Evolutionary conservation across 1,140 invertebrate genomes (phyloP), one percentile per base, ranked within the genome.

Genomic region (Monochamus saltuarius): DNA sequence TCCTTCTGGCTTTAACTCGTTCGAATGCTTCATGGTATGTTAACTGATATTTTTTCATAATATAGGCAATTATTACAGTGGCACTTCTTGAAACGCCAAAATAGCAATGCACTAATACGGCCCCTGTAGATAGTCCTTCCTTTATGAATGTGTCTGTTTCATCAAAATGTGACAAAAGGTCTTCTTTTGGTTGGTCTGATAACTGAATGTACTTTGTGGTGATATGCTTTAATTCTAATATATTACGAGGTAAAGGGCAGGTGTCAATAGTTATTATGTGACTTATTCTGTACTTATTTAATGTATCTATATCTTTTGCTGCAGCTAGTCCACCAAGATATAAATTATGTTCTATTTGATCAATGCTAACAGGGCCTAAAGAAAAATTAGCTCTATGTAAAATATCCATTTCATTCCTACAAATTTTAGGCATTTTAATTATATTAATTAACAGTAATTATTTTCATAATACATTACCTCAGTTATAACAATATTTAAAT

Each of bases 41-140:
- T 54, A 92, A 78, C 3, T 83, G 73, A 71, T 89, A 84, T 65
- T 91, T 91, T 69, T 91, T 87, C 91, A 95, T 94, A 7, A 92
- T 75, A 71, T 89, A 94, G 7, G 89, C 91, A 61, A 93, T 89
- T 0, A 94, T 86, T 2, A 93, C 79, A 0, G 90, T 87, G 1
- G 90, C 88, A 67, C 91, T 94, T 56, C 92, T 79, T 1, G 91
- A 94, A n/a, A 94, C 86, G 14, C 91, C 91, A 72, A 87, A 92
- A 69, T 92, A 91, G 77, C 91, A 94, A 69, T 94, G 91, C 1
- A 93, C 89, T 9, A 93, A 76, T 4, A 92, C 81, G 61, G 77
- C 84, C 13, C 86, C 85, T 34, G 80, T 78, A 45, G 78, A 70
- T 40, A 69, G 67, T 8, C 85, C 85, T 16, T 82, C 72, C 53